Evolutionary conservation across 2,113 vertebrate genomes (phyloP).

Genomic region (Bubo bubo): DNA sequence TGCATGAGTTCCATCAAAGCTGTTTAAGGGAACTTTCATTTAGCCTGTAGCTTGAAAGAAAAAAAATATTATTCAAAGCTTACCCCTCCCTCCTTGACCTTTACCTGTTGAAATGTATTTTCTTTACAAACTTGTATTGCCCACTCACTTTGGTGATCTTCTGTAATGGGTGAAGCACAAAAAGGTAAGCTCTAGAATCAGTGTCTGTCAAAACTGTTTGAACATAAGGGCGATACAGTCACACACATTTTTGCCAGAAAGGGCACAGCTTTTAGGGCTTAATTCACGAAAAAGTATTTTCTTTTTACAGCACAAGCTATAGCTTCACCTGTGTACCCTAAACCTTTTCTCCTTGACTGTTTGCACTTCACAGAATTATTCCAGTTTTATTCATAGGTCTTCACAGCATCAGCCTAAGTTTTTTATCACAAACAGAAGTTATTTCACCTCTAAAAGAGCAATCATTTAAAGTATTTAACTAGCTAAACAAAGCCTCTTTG

Average conservation of each 20-base stretch:
- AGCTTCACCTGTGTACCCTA: neutral
- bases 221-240: fast-evolving
- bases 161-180: neutral
- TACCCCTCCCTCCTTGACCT: neutral
- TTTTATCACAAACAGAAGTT: neutral
- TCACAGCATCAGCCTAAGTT: neutral
- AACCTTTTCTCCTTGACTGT: neutral
- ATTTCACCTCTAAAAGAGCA: neutral
- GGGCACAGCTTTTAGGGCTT: neutral
- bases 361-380: neutral
- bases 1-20: neutral
- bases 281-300: neutral
- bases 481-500: neutral
- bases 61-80: neutral
- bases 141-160: neutral
- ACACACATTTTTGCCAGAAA: neutral
- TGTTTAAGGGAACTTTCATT: neutral
- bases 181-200: neutral
- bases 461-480: neutral
- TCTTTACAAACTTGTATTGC: neutral
- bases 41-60: neutral
- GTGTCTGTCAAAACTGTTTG: neutral
- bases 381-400: neutral
- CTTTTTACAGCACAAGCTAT: neutral
- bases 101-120: neutral